Evolutionary conservation across 2,797 vertebrate species (phyloP), one percentile per base, ranked within the genome.

Genomic region (Sternarchorhynchus goeldii): DNA sequence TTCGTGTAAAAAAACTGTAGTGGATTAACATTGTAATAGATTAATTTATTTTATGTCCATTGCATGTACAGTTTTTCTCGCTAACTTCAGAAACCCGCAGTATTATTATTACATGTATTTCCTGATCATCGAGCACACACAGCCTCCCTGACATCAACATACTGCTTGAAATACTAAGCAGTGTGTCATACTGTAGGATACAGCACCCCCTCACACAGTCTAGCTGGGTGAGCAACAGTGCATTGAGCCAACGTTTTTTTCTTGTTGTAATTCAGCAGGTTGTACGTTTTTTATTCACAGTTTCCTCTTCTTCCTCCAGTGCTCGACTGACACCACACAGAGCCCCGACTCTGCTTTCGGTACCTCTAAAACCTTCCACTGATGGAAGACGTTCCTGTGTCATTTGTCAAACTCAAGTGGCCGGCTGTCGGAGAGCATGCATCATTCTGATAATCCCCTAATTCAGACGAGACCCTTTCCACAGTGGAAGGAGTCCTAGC

Each of bases 381-480:
- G 81, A 81, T 75, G 75, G 77, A 85, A 60, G 79, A 76, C 34
- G 77, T 79, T 82, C 45, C 64, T 58, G 64, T 66, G 74, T 73
- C 82, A 76, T 85, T 79, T 77, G 70, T 82, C 74, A 77, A 81
- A 78, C 69, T 82, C 76, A 71, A 81, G 72, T 85, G 81, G 83
- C 74, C 77, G 80, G 80, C 82, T 85, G 83, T 86, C 74, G 75
- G 65, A 76, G 45, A 72, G 68, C 78, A 82, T 82, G 83, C 85
- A 82, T 81, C 80, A 83, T 71, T 83, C 76, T 74, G 72, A 84
- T 86, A 82, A 85, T 86, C 74, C 75, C 59, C 71, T 86, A 80
- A 86, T 88, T 86, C 85, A 86, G 67, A 70, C 67, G 60, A 72
- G 55, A 70, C 64, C 55, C 72, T 82, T 81, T 76, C 74, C 75